Base-by-base conservation (phyloP, 2,888 invertebrate species). In the Aricia artaxerxes region DNA sequence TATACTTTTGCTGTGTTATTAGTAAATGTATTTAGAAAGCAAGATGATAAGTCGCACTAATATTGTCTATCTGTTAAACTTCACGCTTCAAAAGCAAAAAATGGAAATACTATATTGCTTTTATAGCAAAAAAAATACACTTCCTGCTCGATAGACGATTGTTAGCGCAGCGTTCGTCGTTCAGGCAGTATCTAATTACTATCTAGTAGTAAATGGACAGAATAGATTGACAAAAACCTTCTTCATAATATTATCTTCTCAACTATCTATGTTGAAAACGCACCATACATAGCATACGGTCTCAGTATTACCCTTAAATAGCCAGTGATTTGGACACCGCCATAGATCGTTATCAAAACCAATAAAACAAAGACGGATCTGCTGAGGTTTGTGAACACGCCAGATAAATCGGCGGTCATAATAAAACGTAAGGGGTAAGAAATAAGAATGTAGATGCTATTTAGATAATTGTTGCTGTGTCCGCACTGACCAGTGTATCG, bases 371-470 rank as follows among this genome's bases (percentile, higher is more conserved):
- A 84, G 85, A 85, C 83, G 79, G 88, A 91, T 91, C 84, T 85
- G 90, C 90, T 88, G 90, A 93, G 92, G 92, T 92, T 91, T 91
- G 92, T 92, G 87, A 90, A 92, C 91, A 80, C 82, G 82, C 82
- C 81, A 80, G 81, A 82, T 92, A 94, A 94, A 94, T 94, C 94
- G 95, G 94, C 94, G 93, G 93, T 92, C 93, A 92, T 94, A 94
- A 94, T 94, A 94, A 94, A 94, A 94, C 92, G 89, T 93, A 92
- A 94, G 94, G 93, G 94, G 94, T 94, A 94, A 93, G 93, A 94
- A 94, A 94, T 94, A 94, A 93, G 93, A 94, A 94, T 93, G 93
- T 92, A 94, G 94, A 95, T 95, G 91, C 94, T 92, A 95, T 95
- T 95, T 94, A 95, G 95, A 95, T 95, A 95, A 95, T 95, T 95